These are phyloP conservation scores for Thymelicus acteon DNA, from an alignment of 2,888 invertebrate species.

Conservation along the genomic window DNA sequence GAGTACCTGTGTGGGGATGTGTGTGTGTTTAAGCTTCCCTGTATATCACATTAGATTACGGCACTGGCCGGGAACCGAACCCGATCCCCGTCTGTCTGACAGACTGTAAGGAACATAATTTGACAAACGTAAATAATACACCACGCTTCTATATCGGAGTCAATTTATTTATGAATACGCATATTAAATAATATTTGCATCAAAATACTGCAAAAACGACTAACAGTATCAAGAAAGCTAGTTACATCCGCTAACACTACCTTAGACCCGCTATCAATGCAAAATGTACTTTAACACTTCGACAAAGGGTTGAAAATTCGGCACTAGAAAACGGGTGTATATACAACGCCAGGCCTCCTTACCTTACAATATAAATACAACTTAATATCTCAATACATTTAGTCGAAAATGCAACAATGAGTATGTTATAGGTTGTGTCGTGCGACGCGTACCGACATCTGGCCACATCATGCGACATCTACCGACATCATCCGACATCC, in stretches of 20 bases:
- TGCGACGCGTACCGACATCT: slow-evolving; percentile 40
- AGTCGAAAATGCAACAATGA: slow-evolving; percentile 77
- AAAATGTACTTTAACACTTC: slow-evolving; percentile 24
- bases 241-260: slow-evolving; percentile 60
- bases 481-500: background rate
- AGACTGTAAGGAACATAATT: no score
- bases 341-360: slow-evolving; percentile 30
- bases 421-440: slow-evolving; percentile 72
- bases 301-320: slow-evolving; percentile 18
- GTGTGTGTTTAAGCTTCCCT: no score
- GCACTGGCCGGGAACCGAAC: no score
- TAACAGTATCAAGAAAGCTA: slow-evolving; percentile 78
- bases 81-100: no score
- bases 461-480: background rate
- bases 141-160: slow-evolving; percentile 72
- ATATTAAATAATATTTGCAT: slow-evolving; percentile 83
- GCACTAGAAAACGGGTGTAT: slow-evolving; percentile 25
- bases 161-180: slow-evolving; percentile 84
- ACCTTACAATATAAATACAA: slow-evolving; percentile 47
- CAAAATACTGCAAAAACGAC: slow-evolving; percentile 82
- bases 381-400: slow-evolving; percentile 58
- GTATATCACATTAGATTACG: no score
- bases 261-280: slow-evolving; percentile 35
- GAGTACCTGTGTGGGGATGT: no score
- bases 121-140: slow-evolving; percentile 52